Conservation (phyloP, 2,888 invertebrate species). For the Coleophora flavipennella region DNA sequence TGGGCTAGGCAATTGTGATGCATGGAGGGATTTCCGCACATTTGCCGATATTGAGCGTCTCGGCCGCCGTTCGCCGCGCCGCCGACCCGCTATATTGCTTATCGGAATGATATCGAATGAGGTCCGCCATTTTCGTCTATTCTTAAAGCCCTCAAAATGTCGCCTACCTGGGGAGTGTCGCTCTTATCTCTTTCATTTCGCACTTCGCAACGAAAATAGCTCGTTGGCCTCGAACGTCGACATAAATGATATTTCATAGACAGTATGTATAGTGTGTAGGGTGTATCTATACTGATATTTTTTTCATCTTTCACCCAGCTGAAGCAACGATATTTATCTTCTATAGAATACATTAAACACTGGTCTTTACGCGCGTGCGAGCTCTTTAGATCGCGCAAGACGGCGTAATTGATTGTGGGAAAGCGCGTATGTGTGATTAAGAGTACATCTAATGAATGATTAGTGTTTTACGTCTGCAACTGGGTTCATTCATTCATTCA, state of each 20-base stretch:
- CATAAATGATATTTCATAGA: slow-evolving; percentile 11
- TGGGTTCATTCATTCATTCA: too few species aligned
- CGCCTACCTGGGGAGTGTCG: slow-evolving; percentile 30
- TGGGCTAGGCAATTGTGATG: slow-evolving; percentile 53
- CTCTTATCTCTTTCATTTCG: slow-evolving; percentile 39
- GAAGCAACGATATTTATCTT: too few species aligned
- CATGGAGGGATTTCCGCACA: slow-evolving; percentile 56
- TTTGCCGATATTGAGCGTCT: slow-evolving; percentile 40
- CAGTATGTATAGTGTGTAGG: background rate
- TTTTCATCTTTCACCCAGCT: too few species aligned
- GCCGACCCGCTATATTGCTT: slow-evolving; percentile 45
- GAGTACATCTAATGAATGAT: too few species aligned
- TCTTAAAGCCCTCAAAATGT: slow-evolving; percentile 33
- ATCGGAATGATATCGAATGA: slow-evolving; percentile 54
- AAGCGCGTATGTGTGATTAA: too few species aligned
- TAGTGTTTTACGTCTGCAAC: too few species aligned
- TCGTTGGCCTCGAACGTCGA: slow-evolving; percentile 14
- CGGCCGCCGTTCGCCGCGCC: slow-evolving; percentile 34
- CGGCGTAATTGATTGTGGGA: too few species aligned
- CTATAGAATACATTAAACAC: too few species aligned
- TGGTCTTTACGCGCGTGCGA: too few species aligned
- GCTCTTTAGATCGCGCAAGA: too few species aligned
- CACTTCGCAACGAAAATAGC: slow-evolving; percentile 22
- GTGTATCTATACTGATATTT: background rate
- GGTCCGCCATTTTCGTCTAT: slow-evolving; percentile 47